A percentile compares a stretch with the other conserved stretches of the same genome.
phyloP scores from a whole-genome alignment of 2,888 invertebrate genomes.

The Psylliodes chrysocephalus region DNA sequence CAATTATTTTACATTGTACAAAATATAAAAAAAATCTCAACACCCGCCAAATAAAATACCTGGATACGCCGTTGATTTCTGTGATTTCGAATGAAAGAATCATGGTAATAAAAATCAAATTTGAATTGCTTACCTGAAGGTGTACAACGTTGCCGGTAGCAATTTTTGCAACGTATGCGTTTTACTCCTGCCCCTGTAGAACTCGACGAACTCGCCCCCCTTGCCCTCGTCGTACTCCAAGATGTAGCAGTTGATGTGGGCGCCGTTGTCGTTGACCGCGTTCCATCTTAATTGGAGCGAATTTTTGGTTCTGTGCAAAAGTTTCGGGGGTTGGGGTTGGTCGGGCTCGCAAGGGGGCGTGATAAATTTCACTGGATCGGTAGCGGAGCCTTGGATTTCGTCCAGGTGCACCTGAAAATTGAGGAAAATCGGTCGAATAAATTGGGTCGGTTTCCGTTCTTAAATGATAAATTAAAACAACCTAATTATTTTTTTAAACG shows the following conservation, averaged over 20 bases:
- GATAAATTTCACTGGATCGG: conserved; percentile 81
- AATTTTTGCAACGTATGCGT: conserved; percentile 81
- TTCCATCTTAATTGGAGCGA: conserved; percentile 78
- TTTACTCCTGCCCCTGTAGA: conserved; percentile 77
- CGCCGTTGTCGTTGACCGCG: conserved; percentile 81
- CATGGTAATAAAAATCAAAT: too few relatives aligned
- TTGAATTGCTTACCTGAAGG: conserved; percentile 69
- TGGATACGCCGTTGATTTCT: too few relatives aligned
- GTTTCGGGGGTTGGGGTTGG: conserved; percentile 76
- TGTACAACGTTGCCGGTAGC: conserved; percentile 81
- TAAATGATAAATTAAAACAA: too few relatives aligned
- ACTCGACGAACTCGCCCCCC: conserved; percentile 76
- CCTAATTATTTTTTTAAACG: too few relatives aligned
- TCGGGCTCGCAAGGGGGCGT: conserved; percentile 87
- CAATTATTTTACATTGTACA: too few relatives aligned
- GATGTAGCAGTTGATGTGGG: conserved; percentile 79
- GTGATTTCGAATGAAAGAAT: too few relatives aligned
- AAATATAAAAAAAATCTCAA: too few relatives aligned
- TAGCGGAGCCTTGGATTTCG: conserved; percentile 78
- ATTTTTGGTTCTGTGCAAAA: conserved; percentile 77
- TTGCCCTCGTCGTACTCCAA: conserved; percentile 82
- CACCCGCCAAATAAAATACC: too few relatives aligned
- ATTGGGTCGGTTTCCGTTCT: too few relatives aligned
- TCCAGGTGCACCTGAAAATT: conserved; percentile 72
- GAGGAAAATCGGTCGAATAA: too few relatives aligned